phyloP scores from a whole-genome alignment of 2,797 vertebrate species.

The Todus mexicanus region DNA sequence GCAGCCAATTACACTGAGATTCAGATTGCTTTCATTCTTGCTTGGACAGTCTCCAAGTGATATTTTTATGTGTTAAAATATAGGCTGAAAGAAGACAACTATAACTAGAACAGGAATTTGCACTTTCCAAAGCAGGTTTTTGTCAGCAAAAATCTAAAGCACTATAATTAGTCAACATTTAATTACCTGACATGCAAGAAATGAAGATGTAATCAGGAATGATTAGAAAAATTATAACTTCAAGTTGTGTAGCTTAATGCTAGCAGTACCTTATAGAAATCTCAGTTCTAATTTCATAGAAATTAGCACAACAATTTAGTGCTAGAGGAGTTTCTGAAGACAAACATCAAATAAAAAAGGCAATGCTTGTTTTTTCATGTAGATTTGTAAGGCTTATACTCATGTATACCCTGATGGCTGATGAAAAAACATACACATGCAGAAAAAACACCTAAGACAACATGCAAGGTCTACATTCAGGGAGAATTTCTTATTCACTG shows the following conservation, averaged over 20 bases:
- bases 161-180: slow-evolving; percentile 35
- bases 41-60: neutral
- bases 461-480: neutral
- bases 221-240: slow-evolving; percentile 33
- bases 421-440: neutral
- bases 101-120: neutral
- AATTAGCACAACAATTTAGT: neutral
- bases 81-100: neutral
- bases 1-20: neutral
- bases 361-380: neutral
- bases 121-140: neutral
- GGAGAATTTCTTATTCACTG: neutral
- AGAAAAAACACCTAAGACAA: neutral
- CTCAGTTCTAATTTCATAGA: neutral
- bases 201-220: slow-evolving; percentile 44
- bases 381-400: neutral
- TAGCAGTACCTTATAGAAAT: neutral
- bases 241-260: neutral
- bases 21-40: neutral
- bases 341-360: neutral
- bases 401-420: neutral
- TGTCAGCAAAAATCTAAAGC: slow-evolving; percentile 32
- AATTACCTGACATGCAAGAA: slow-evolving; percentile 31
- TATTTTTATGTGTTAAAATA: slow-evolving; percentile 8
- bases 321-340: neutral